Evolutionary conservation across 2,797 vertebrate species (phyloP).

Genomic region (Pachyuromys duprasi): DNA sequence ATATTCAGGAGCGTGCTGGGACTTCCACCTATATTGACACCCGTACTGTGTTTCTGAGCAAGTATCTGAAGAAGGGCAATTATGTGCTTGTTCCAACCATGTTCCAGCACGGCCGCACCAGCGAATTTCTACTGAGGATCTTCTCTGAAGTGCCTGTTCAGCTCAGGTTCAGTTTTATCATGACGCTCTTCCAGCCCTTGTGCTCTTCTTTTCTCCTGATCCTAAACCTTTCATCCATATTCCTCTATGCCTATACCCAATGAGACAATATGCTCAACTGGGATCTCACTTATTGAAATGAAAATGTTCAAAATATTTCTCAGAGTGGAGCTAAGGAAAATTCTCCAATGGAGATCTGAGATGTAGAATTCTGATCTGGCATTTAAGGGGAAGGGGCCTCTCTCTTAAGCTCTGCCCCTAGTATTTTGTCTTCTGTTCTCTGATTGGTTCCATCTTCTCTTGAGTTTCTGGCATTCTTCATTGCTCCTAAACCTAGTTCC

Average conservation of each 20-base stretch:
- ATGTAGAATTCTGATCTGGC: conserved; percentile 23
- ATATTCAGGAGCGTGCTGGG: conserved; percentile 89
- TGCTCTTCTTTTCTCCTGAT: neutral
- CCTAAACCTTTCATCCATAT: neutral
- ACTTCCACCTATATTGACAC: conserved; percentile 93
- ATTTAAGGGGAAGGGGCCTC: neutral
- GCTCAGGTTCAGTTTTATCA: conserved; percentile 74
- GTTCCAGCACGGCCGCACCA: conserved; percentile 86
- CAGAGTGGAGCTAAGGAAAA: neutral
- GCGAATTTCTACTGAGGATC: conserved; percentile 93
- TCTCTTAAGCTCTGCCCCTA: neutral
- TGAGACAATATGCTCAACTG: neutral
- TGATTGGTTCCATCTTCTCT: neutral
- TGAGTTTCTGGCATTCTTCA: conserved; percentile 23
- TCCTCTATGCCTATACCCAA: neutral
- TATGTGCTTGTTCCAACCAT: conserved; percentile 95
- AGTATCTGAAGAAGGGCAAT: conserved; percentile 89
- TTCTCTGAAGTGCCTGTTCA: conserved; percentile 91
- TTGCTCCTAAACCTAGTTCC: conserved; percentile 31
- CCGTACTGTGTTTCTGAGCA: conserved; percentile 92
- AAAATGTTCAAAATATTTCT: conserved; percentile 38
- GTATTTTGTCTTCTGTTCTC: conserved; percentile 49
- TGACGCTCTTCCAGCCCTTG: neutral
- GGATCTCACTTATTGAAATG: neutral
- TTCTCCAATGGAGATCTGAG: neutral